These are phyloP conservation scores for Eumeta japonica DNA, from an alignment of 1,140 invertebrate genomes.

Conservation along the genomic window DNA sequence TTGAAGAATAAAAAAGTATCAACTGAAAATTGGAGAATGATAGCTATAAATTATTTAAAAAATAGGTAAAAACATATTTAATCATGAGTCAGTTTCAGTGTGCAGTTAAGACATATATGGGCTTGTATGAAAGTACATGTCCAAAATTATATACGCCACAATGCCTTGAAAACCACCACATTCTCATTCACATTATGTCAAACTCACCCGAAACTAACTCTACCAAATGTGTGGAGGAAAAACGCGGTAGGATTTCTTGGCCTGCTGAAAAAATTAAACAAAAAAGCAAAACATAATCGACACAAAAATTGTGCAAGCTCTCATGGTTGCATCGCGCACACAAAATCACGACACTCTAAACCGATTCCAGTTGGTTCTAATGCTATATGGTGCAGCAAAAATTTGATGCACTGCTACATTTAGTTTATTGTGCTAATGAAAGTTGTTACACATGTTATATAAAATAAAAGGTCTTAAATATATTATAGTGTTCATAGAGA, in stretches of 20 bases:
- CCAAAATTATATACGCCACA: constrained; percentile 45
- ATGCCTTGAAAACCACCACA: constrained; percentile 52
- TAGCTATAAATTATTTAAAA: too few species aligned
- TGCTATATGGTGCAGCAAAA: not conserved
- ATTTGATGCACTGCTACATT: not conserved
- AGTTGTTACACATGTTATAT: too few species aligned
- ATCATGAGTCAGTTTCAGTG: constrained; percentile 48
- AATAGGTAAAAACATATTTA: constrained; percentile 10
- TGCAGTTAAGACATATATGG: constrained; percentile 51
- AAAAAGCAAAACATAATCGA: constrained; percentile 46
- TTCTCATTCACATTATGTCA: constrained; percentile 52
- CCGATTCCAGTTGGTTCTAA: not conserved
- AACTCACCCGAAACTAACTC: constrained; percentile 73
- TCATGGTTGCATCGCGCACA: constrained; percentile 28
- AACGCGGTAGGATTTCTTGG: constrained; percentile 67
- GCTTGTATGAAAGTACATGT: constrained; percentile 38
- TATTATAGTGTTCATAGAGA: too few species aligned
- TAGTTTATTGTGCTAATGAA: not conserved
- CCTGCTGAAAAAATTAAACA: constrained; percentile 67
- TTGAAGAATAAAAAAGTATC: too few species aligned
- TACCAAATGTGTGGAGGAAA: constrained; percentile 68
- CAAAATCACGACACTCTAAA: constrained; percentile 20
- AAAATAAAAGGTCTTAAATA: too few species aligned
- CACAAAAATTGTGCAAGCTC: constrained; percentile 41
- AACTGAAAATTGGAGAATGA: too few species aligned